phyloP scores from a whole-genome alignment of 2,797 vertebrate genomes.

The Tinamus major region DNA sequence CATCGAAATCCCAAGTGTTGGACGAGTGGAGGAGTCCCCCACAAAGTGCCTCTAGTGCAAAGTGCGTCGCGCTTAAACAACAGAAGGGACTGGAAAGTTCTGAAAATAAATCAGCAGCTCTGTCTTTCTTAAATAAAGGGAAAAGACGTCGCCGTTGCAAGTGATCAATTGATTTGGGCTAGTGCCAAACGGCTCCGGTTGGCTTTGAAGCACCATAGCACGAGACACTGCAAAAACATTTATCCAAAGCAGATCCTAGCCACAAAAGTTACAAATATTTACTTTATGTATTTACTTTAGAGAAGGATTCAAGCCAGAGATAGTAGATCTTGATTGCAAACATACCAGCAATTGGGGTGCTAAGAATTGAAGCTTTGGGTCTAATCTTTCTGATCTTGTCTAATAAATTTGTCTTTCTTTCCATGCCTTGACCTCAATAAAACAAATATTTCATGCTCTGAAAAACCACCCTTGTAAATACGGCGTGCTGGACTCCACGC shows the following conservation, averaged over 20 bases:
- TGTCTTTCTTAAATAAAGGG: not conserved
- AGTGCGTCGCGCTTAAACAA: not conserved
- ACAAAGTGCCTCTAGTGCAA: not conserved
- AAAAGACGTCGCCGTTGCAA: not conserved
- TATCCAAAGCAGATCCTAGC: not conserved
- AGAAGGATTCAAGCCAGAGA: conserved; percentile 14
- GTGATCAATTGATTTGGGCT: not conserved
- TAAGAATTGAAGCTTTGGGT: not conserved
- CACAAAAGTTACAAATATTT: conserved; percentile 53
- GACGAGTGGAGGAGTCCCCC: not conserved
- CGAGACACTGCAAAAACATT: conserved; percentile 23
- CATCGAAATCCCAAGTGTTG: not conserved
- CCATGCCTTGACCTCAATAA: conserved; percentile 10
- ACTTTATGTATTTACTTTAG: conserved; percentile 26
- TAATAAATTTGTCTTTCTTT: not conserved
- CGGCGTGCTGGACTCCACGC: not conserved
- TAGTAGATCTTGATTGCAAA: conserved; percentile 5
- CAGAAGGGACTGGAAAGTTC: not conserved
- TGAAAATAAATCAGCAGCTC: not conserved
- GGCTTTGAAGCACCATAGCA: not conserved
- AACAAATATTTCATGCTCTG: not conserved
- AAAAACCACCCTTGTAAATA: not conserved
- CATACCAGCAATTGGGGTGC: conserved; percentile 7
- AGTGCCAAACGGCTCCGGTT: not conserved
- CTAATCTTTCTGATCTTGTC: not conserved